Base-by-base conservation (phyloP, 2,113 vertebrate species). In the Rhinolophus ferrumequinum region DNA sequence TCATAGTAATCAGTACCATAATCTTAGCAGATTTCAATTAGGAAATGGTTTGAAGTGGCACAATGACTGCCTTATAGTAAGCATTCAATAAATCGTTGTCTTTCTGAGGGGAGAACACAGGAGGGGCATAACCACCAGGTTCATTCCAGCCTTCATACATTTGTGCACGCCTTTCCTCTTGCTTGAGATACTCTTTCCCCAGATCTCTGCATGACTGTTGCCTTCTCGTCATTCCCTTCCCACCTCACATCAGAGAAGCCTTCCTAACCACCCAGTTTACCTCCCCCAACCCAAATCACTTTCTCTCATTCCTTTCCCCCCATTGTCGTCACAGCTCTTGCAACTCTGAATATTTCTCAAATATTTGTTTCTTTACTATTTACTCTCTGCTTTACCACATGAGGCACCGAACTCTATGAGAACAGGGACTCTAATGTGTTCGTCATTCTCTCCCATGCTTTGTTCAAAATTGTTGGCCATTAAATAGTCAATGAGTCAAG, bases 91-190 rank as follows among this genome's bases (percentile, higher is more conserved):
- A 24, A 47, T 96, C 9, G 4, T 75, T 69, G 26, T 90, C 16
- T 81, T n/a, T 38, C n/a, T 62, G 64, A 60, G 26, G 38, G 8
- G 10, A 60, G 52, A 77, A 21, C 24, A 41, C 9, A 58, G 30
- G 8, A 33, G 21, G 9, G 6, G 1, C 10, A 33, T 7, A 35
- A 7, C 6, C 2, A 1, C 8, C 16, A 16, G 6, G 16, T 3
- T 41, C 6, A 3, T 18, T n/a, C 44, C 13, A 11, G 26, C 6
- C 76, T n/a, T 47, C 10, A 7, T 0, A 1, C 14, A 14, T 72
- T n/a, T 54, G 26, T 5, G 12, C 21, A 19, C 0, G 0, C 24
- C 7, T 0, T 41, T 60, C 19, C 79, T 21, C 82, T 44, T 14
- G 6, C 14, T 11, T 93, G 14, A 69, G 33, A 52, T 67, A 13